Evolutionary conservation across 2,888 invertebrate species (phyloP).

Genomic region (Drosophila borborema): DNA sequence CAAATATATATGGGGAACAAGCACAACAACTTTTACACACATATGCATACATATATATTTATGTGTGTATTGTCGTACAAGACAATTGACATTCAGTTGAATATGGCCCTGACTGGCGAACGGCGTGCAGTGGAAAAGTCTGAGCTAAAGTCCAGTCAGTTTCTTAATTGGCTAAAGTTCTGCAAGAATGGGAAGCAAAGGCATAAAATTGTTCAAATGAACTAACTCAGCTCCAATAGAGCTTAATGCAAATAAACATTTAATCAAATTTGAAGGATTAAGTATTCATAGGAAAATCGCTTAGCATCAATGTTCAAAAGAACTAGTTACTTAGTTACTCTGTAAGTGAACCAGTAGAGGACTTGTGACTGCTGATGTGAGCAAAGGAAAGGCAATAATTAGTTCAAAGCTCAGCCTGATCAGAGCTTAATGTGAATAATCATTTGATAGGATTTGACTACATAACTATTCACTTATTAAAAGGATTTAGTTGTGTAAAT

Average conservation of each 20-base stretch:
- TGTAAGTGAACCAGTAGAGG: too few relatives aligned
- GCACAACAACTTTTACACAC: slow-evolving; percentile 7
- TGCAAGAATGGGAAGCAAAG: not conserved
- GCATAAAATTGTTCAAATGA: not conserved
- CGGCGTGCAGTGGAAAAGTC: not conserved
- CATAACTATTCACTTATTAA: too few relatives aligned
- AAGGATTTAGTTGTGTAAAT: not conserved
- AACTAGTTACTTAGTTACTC: not conserved
- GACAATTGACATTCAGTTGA: slow-evolving; percentile 4
- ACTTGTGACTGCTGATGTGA: too few relatives aligned
- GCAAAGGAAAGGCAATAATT: not conserved
- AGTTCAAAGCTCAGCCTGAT: not conserved
- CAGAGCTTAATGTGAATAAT: too few relatives aligned
- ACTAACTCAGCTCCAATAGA: not conserved
- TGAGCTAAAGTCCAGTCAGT: slow-evolving; percentile 3
- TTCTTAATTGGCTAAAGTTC: slow-evolving; percentile 17
- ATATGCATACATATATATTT: not conserved
- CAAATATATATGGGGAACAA: not conserved
- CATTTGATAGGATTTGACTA: too few relatives aligned
- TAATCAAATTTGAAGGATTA: not conserved
- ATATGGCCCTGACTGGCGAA: slow-evolving; percentile 1
- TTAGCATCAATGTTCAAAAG: not conserved
- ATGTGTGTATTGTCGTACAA: not conserved
- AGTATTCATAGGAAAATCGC: not conserved
- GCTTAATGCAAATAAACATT: not conserved